Percentiles rank a stretch among this genome's conserved stretches.
These are phyloP conservation scores for Montifringilla adamsi DNA, from an alignment of 2,113 vertebrate species.

Conservation along the genomic window DNA sequence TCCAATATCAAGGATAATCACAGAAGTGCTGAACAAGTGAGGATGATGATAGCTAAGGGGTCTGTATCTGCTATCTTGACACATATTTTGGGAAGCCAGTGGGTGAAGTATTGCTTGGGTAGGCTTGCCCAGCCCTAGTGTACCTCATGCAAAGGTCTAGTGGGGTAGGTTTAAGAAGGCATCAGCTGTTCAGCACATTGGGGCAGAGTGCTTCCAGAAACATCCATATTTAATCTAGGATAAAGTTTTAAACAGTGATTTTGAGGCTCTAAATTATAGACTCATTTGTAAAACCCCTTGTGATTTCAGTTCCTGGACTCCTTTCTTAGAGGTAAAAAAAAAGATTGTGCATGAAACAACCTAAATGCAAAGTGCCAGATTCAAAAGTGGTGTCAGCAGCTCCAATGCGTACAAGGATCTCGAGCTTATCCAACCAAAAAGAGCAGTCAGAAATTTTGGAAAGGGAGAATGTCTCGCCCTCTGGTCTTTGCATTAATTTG, in stretches of 20 bases:
- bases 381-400: neutral
- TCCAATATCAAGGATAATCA: neutral
- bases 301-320: neutral
- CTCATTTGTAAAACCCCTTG: neutral
- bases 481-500: neutral
- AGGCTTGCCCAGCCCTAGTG: neutral
- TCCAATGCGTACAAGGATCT: fast-evolving
- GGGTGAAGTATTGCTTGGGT: neutral
- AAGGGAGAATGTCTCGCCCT: neutral
- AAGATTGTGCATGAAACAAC: neutral
- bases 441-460: neutral
- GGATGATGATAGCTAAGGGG: neutral
- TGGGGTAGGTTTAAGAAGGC: neutral
- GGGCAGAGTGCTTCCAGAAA: neutral
- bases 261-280: neutral
- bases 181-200: neutral
- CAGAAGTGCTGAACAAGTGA: neutral
- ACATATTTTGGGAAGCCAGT: neutral
- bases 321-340: neutral
- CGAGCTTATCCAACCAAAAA: neutral
- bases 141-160: neutral
- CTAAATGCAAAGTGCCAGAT: neutral
- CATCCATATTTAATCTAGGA: neutral
- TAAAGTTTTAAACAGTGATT: neutral
- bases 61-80: neutral